Conservation (phyloP, 2,113 vertebrate species). For the Triplophysa siluroides region DNA sequence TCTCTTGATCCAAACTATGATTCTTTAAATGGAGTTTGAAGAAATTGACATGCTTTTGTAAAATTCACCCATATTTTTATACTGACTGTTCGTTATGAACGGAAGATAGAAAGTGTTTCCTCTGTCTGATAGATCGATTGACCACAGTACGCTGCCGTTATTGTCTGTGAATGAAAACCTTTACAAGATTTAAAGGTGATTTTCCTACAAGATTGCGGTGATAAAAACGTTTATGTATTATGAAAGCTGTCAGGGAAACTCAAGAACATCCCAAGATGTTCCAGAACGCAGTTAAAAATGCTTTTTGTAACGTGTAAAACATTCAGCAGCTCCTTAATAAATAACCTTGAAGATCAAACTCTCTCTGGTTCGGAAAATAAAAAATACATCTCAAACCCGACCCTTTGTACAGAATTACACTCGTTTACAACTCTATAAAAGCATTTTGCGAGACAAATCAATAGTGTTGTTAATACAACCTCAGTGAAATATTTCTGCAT, state of each 20-base stretch:
- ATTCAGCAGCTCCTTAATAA: neutral
- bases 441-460: no score
- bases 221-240: neutral
- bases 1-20: no score
- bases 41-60: no score
- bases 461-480: no score
- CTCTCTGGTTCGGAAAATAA: neutral
- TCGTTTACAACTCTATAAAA: no score
- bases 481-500: no score
- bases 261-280: neutral
- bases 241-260: neutral
- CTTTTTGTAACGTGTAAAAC: neutral
- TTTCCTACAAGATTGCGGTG: no score
- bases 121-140: neutral
- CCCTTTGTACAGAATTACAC: conserved; percentile 1
- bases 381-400: neutral
- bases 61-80: no score
- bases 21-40: no score
- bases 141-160: neutral
- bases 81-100: no score
- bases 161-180: neutral
- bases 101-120: neutral
- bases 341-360: neutral
- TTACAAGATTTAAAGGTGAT: neutral
- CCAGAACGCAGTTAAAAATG: neutral